Percentiles rank a stretch among this genome's conserved stretches.
phyloP scores from a whole-genome alignment of 2,888 invertebrate genomes.

The Euzophera pinguis region DNA sequence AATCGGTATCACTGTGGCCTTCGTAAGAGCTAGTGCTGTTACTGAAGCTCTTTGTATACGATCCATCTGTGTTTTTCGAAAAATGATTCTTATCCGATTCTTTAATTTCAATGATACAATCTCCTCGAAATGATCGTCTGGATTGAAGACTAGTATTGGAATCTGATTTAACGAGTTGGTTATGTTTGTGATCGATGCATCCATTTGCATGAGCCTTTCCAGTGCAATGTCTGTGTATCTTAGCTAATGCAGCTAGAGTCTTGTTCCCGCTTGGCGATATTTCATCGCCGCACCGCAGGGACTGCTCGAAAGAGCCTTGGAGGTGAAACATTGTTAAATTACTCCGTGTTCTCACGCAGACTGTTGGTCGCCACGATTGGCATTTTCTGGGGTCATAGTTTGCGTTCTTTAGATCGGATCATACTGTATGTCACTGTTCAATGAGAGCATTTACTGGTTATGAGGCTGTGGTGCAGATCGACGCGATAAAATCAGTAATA shows the following conservation, averaged over 20 bases:
- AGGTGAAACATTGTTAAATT: conserved; percentile 72
- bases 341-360: conserved; percentile 48
- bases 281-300: conserved; percentile 76
- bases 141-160: conserved; percentile 70
- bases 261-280: conserved; percentile 70
- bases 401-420: conserved; percentile 46
- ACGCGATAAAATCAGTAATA: conserved; percentile 43
- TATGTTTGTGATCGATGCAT: conserved; percentile 75
- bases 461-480: conserved; percentile 54
- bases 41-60: conserved; percentile 71
- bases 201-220: conserved; percentile 89
- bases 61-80: conserved; percentile 48
- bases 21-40: conserved; percentile 84
- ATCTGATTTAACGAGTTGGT: conserved; percentile 67
- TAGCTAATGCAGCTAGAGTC: conserved; percentile 74
- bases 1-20: conserved; percentile 83
- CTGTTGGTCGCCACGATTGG: conserved; percentile 40
- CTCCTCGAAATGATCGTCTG: conserved; percentile 59
- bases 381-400: conserved; percentile 61
- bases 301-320: conserved; percentile 80
- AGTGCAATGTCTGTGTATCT: conserved; percentile 86
- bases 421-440: conserved; percentile 60
- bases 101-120: conserved; percentile 69
- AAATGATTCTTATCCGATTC: conserved; percentile 50
- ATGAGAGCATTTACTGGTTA: conserved; percentile 53